phyloP scores from a whole-genome alignment of 2,888 invertebrate genomes.

The Eumacrocentrus americanus region DNA sequence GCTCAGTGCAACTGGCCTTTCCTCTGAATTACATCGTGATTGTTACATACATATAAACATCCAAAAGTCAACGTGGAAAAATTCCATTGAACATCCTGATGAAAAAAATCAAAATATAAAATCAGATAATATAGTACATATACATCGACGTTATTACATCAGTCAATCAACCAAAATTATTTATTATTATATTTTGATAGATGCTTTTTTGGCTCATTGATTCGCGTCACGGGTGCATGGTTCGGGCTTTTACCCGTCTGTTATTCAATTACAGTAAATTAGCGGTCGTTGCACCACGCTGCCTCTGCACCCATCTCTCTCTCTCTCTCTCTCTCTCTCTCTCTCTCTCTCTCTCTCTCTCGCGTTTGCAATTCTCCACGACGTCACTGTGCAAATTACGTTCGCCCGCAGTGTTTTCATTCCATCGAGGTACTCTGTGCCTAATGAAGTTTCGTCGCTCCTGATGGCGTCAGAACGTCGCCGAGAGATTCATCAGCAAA shows the following conservation, averaged over 20 bases:
- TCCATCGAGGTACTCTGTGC: slow-evolving; percentile 15
- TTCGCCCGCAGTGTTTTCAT: slow-evolving; percentile 30
- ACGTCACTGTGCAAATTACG: slow-evolving; percentile 31
- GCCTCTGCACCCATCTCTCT: not conserved
- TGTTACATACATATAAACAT: too few relatives aligned
- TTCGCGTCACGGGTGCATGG: not conserved
- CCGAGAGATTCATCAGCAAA: slow-evolving; percentile 4
- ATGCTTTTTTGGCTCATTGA: not conserved
- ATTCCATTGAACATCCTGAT: too few relatives aligned
- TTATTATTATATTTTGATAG: not conserved
- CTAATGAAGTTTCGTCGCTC: slow-evolving; percentile 34
- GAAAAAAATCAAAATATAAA: too few relatives aligned
- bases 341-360: too few relatives aligned
- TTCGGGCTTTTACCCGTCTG: not conserved
- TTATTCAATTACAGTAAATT: slow-evolving; percentile 32
- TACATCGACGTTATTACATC: too few relatives aligned
- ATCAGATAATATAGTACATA: too few relatives aligned
- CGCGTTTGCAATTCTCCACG: not conserved
- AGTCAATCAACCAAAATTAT: too few relatives aligned
- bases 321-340: too few relatives aligned
- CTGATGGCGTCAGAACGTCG: slow-evolving; percentile 16
- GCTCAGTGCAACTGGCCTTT: too few relatives aligned
- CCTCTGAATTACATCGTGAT: too few relatives aligned
- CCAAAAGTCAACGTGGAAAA: too few relatives aligned
- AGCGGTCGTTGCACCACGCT: slow-evolving; percentile 22